A percentile compares a stretch with the other conserved stretches of the same genome.
Conservation (phyloP, 2,797 vertebrate species). For the Bovichtus variegatus region DNA sequence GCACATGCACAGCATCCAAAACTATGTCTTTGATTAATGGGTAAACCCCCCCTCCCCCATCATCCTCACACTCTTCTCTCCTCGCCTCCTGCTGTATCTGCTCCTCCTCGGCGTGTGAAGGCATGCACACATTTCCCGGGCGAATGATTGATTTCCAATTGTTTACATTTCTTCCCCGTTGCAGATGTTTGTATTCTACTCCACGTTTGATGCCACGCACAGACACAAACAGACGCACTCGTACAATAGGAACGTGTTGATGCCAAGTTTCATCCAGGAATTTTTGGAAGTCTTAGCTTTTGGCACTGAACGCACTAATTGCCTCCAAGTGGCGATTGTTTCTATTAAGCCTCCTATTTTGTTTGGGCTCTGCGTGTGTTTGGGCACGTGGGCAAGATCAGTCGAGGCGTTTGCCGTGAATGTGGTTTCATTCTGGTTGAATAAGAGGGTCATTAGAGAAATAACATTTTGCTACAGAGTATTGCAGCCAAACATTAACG, state of each 20-base stretch:
- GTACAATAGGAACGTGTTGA: conserved; percentile 39
- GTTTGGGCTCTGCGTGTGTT: conserved; percentile 32
- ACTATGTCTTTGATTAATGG: conserved; percentile 67
- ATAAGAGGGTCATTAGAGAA: conserved; percentile 40
- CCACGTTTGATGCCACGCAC: conserved; percentile 25
- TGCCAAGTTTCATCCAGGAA: conserved; percentile 75
- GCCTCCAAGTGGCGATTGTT: conserved; percentile 66
- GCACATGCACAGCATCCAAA: conserved; percentile 38
- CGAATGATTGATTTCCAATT: conserved; percentile 75
- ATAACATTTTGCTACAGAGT: conserved; percentile 34
- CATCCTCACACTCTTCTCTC: conserved; percentile 34
- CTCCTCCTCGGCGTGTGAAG: conserved; percentile 61
- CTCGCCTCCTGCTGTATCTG: conserved; percentile 39
- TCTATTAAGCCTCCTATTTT: conserved; percentile 41
- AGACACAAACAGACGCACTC: conserved; percentile 60
- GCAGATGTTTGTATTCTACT: conserved; percentile 73
- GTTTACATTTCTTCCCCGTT: conserved; percentile 69
- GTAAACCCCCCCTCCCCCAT: not conserved
- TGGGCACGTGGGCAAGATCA: conserved; percentile 47
- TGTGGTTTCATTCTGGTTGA: conserved; percentile 59
- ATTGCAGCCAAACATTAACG: conserved; percentile 49
- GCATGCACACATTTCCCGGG: conserved; percentile 57
- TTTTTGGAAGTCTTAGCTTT: conserved; percentile 64
- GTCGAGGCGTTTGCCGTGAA: conserved; percentile 44
- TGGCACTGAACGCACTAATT: conserved; percentile 58